Percentiles rank a stretch among this genome's conserved stretches.
Conservation (phyloP, 2,797 vertebrate species). For the Paguma larvata region DNA sequence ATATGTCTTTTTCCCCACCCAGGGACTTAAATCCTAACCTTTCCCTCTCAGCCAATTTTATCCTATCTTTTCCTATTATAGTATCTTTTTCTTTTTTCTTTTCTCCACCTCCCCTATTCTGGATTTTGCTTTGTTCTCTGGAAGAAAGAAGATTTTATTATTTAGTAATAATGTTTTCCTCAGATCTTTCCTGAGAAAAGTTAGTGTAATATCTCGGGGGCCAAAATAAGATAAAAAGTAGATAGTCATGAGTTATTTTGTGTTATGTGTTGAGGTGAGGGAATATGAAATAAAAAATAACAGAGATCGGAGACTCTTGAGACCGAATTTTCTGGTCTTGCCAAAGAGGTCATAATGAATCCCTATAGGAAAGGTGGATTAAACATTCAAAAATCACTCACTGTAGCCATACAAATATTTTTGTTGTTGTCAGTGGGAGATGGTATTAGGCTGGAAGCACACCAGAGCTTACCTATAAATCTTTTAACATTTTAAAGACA, state of each 20-base stretch:
- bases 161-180: background rate
- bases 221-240: background rate
- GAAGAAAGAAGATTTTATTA: background rate
- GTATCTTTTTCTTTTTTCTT: background rate
- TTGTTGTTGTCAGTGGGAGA: background rate
- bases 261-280: background rate
- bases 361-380: background rate
- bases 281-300: slow-evolving; percentile 31
- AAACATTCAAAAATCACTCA: background rate
- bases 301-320: background rate
- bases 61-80: no score
- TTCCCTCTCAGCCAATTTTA: no score
- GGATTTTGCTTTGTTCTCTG: background rate
- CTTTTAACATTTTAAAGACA: background rate
- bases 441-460: background rate
- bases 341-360: background rate
- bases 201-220: background rate
- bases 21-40: no score
- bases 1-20: no score
- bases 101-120: background rate
- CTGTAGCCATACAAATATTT: background rate
- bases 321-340: background rate
- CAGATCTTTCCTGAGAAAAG: background rate
- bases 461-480: slow-evolving; percentile 39
- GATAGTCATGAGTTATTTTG: background rate